Evolutionary conservation across 92 coral and sea anemone genomes (phyloP).

Genomic region (Scolanthus callimorphus): DNA sequence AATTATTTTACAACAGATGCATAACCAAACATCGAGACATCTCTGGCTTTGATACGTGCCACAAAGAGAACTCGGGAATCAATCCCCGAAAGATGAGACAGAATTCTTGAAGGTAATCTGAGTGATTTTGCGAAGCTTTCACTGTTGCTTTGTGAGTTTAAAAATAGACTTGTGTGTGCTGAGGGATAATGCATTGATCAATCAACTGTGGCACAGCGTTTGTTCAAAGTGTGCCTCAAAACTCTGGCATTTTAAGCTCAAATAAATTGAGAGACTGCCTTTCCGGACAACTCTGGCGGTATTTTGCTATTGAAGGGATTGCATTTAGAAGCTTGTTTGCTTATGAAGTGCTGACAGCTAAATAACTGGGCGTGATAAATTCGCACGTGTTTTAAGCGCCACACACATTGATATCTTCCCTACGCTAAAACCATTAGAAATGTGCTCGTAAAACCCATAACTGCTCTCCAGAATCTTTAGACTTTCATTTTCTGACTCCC

Average conservation of each 20-base stretch:
- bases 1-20: too few relatives aligned
- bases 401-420: slow-evolving; percentile 33
- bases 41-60: too few relatives aligned
- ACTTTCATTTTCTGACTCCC: background rate
- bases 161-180: background rate
- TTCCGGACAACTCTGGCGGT: slow-evolving; percentile 28
- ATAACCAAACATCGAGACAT: too few relatives aligned
- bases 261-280: slow-evolving; percentile 12
- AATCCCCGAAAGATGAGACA: too few relatives aligned
- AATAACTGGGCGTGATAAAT: slow-evolving; percentile 74
- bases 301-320: slow-evolving; percentile 68
- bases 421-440: background rate
- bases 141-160: background rate
- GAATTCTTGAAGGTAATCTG: too few relatives aligned
- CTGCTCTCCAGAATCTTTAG: background rate
- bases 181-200: background rate
- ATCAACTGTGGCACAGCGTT: background rate
- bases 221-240: slow-evolving; percentile 2
- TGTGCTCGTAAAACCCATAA: background rate
- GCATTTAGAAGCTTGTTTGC: slow-evolving; percentile 60
- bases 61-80: too few relatives aligned
- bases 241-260: slow-evolving; percentile 22
- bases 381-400: slow-evolving; percentile 38
- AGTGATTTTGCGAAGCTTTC: slow-evolving; percentile 2
- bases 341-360: slow-evolving; percentile 76